Evolutionary conservation across 2,113 vertebrate genomes (phyloP).

Genomic region (Manacus vitellinus): DNA sequence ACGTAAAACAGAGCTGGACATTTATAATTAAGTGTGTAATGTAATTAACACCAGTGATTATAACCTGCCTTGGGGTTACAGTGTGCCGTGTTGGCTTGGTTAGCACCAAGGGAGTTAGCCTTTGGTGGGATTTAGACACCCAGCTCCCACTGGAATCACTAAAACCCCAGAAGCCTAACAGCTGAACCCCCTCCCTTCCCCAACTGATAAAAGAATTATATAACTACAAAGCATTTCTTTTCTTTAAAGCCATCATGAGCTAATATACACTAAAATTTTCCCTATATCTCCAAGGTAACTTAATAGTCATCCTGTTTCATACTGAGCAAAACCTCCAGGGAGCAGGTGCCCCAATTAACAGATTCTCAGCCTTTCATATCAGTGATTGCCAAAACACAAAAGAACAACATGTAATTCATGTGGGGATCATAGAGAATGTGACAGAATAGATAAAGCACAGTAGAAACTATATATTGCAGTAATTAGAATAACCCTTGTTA

Average conservation of each 20-base stretch:
- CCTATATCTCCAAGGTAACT: neutral
- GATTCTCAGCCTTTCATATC: neutral
- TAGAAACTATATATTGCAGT: neutral
- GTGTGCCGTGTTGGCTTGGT: neutral
- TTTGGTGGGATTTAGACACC: neutral
- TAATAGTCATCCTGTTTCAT: neutral
- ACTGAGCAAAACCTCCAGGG: neutral
- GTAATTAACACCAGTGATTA: neutral
- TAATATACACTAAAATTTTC: neutral
- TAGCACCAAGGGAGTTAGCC: neutral
- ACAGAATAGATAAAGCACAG: neutral
- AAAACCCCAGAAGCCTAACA: neutral
- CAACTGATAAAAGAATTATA: neutral
- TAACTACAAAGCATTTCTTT: neutral
- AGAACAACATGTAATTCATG: neutral
- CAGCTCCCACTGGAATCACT: neutral
- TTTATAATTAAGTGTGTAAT: neutral
- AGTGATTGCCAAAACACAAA: neutral
- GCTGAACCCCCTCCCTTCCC: rapidly evolving
- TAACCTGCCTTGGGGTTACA: neutral
- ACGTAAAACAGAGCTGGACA: neutral
- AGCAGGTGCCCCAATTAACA: conserved; percentile 5
- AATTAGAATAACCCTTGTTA: neutral
- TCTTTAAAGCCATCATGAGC: neutral
- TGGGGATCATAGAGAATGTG: neutral